Conservation (phyloP, 2,797 vertebrate species). For the Tympanoctomys barrerae region DNA sequence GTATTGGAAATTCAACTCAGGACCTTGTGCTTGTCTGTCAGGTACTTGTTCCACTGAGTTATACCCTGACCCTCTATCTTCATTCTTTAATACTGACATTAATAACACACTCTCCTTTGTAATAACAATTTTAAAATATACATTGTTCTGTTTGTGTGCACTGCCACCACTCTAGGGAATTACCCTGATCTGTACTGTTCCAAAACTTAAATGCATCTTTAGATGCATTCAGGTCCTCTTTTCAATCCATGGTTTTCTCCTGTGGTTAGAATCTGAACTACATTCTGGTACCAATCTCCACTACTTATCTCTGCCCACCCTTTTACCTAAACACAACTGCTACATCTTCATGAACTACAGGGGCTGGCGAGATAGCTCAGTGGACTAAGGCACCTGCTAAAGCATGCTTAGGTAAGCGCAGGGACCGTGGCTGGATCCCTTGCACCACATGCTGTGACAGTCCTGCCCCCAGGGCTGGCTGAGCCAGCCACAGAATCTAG, state of each 20-base stretch:
- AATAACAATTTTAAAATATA: neutral
- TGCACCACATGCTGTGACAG: too few relatives aligned
- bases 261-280: neutral
- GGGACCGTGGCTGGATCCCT: too few relatives aligned
- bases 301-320: neutral
- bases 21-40: too few relatives aligned
- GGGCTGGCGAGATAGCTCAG: too few relatives aligned
- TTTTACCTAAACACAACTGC: neutral
- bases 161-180: neutral
- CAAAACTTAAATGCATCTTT: neutral
- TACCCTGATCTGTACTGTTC: neutral
- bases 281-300: neutral
- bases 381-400: too few relatives aligned
- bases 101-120: neutral
- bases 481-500: too few relatives aligned
- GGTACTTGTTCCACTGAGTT: too few relatives aligned
- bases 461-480: too few relatives aligned
- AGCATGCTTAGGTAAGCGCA: too few relatives aligned
- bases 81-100: neutral
- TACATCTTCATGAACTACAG: neutral
- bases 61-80: too few relatives aligned
- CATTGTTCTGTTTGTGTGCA: neutral
- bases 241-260: neutral
- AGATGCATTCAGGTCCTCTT: neutral
- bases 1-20: too few relatives aligned